phyloP scores from a whole-genome alignment of 92 coral and sea anemone genomes.

The Isaurus tuberculatus region DNA sequence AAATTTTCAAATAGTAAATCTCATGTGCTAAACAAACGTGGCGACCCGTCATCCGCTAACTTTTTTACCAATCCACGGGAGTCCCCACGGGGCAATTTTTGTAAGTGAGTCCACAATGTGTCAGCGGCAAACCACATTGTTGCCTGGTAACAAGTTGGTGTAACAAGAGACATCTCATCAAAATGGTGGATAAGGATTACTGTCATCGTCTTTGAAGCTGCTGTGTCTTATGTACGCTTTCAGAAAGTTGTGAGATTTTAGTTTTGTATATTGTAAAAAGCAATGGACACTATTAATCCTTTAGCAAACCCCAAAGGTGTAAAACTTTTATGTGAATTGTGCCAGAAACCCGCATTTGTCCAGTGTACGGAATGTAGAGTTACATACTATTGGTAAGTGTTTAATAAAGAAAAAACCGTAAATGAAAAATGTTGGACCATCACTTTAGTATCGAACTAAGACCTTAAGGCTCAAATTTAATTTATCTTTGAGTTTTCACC shows the following conservation, averaged over 20 bases:
- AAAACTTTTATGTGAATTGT: conserved; percentile 90
- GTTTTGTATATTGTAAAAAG: not conserved
- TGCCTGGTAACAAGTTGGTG: conserved; percentile 35
- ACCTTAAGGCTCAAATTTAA: too few relatives aligned
- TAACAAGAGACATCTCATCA: not conserved
- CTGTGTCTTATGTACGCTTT: not conserved
- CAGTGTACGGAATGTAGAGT: conserved; percentile 96
- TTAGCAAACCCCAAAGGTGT: conserved; percentile 97
- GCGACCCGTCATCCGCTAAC: conserved; percentile 1
- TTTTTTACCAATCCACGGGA: not conserved
- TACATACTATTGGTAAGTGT: conserved; percentile 93
- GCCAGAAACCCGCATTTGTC: conserved; percentile 97
- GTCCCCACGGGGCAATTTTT: too few relatives aligned
- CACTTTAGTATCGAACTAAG: too few relatives aligned
- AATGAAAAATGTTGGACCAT: not conserved
- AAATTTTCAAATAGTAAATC: not conserved
- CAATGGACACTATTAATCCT: conserved; percentile 92
- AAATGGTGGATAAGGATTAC: conserved; percentile 22
- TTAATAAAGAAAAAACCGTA: not conserved
- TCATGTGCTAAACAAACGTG: not conserved
- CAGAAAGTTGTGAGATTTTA: not conserved
- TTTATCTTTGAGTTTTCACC: too few relatives aligned
- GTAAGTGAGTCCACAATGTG: conserved; percentile 14
- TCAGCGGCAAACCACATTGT: not conserved
- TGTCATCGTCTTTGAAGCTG: not conserved